phyloP scores from a whole-genome alignment of 2,888 invertebrate genomes.

The Drosophila falleni region DNA sequence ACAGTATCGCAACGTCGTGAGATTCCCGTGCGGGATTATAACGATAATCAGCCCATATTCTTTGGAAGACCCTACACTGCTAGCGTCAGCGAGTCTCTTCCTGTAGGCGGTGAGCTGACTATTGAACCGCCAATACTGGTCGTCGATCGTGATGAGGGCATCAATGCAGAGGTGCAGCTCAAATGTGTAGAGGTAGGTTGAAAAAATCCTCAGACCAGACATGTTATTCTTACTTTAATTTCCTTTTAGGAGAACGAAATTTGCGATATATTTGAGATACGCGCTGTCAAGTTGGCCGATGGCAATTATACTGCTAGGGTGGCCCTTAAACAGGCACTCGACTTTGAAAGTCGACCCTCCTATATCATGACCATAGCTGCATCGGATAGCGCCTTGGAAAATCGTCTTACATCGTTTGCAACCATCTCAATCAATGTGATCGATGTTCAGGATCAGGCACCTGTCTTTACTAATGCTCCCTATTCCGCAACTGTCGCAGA shows the following conservation, averaged over 20 bases:
- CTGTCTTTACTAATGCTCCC: constrained; percentile 92
- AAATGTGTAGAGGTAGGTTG: constrained; percentile 88
- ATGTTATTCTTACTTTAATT: not conserved
- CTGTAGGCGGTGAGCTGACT: constrained; percentile 88
- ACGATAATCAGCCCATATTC: constrained; percentile 92
- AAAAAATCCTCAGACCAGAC: too few relatives aligned
- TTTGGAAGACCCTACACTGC: constrained; percentile 91
- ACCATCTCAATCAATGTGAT: constrained; percentile 91
- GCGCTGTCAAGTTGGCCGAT: constrained; percentile 88
- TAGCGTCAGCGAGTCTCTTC: constrained; percentile 89
- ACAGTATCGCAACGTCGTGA: constrained; percentile 92
- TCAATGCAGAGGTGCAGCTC: constrained; percentile 90
- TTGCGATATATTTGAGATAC: constrained; percentile 89
- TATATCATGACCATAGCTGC: constrained; percentile 90
- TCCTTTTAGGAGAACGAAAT: constrained; percentile 87
- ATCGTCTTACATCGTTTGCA: constrained; percentile 89
- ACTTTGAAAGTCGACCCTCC: constrained; percentile 91
- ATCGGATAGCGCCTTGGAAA: constrained; percentile 88
- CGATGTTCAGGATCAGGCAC: constrained; percentile 94
- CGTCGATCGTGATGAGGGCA: constrained; percentile 90
- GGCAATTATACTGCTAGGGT: constrained; percentile 91
- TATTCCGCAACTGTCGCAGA: constrained; percentile 92
- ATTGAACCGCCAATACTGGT: constrained; percentile 88
- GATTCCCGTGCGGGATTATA: constrained; percentile 91
- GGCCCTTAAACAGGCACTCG: constrained; percentile 88